phyloP scores from a whole-genome alignment of 2,888 invertebrate genomes.

The Clivina fossor region DNA sequence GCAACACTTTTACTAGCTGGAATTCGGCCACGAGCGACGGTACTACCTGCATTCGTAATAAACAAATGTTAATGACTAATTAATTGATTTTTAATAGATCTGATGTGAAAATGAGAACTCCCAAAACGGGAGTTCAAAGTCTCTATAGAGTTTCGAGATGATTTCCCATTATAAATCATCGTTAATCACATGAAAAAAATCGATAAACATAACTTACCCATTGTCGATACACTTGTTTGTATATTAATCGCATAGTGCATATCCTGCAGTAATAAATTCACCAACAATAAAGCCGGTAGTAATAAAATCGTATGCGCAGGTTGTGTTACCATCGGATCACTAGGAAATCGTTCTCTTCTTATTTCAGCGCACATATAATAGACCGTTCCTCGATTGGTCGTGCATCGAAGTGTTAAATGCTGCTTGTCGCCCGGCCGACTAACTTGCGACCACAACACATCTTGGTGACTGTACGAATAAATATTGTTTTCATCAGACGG shows the following conservation, averaged over 20 bases:
- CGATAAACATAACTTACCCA: too few species aligned
- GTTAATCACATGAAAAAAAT: too few species aligned
- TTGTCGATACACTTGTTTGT: too few species aligned
- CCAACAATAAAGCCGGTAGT: slow-evolving; percentile 79
- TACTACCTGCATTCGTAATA: too few species aligned
- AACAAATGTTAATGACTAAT: too few species aligned
- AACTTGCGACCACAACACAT: slow-evolving; percentile 64
- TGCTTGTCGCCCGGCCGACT: slow-evolving; percentile 53
- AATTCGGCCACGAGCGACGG: slow-evolving; percentile 6
- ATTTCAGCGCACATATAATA: slow-evolving; percentile 45
- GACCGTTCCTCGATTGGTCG: slow-evolving; percentile 40
- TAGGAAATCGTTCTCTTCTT: slow-evolving; percentile 41
- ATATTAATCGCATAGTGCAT: slow-evolving; percentile 51
- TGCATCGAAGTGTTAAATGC: slow-evolving; percentile 37
- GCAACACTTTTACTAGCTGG: slow-evolving; percentile 29
- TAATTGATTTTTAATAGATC: too few species aligned
- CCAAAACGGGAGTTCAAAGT: too few species aligned
- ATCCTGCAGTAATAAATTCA: slow-evolving; percentile 87
- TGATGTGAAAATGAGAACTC: too few species aligned
- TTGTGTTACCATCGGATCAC: neutral
- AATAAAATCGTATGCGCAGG: slow-evolving; percentile 88
- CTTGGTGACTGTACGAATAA: slow-evolving; percentile 60
- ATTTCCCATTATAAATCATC: too few species aligned
- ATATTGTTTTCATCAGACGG: slow-evolving; percentile 60
- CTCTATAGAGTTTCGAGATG: too few species aligned